A percentile compares a stretch with the other conserved stretches of the same genome.
These are phyloP conservation scores for Baccha elongata DNA, from an alignment of 2,888 invertebrate species.

Conservation along the genomic window DNA sequence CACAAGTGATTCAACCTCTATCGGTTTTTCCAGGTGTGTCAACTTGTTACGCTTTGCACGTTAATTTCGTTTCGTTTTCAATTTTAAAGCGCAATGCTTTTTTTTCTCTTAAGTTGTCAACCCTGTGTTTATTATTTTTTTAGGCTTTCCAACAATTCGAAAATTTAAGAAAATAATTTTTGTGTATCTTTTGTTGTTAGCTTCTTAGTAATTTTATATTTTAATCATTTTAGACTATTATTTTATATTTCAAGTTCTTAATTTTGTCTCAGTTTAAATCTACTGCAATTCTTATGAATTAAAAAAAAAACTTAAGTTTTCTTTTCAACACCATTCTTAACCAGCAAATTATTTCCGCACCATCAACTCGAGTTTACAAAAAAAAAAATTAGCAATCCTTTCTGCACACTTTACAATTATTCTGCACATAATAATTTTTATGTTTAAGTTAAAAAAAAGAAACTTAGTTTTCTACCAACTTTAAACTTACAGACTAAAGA, in stretches of 20 bases:
- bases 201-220: slow-evolving; percentile 1
- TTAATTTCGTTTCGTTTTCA: slow-evolving; percentile 30
- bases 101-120: slow-evolving; percentile 24
- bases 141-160: slow-evolving; percentile 48
- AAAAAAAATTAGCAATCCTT: slow-evolving; percentile 41
- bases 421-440: slow-evolving; percentile 24
- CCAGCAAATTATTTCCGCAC: slow-evolving; percentile 21
- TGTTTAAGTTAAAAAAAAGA: slow-evolving; percentile 23
- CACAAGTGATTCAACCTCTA: slow-evolving; percentile 83
- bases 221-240: too few species aligned
- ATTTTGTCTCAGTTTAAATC: background rate
- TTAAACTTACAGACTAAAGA: slow-evolving; percentile 62
- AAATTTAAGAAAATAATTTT: background rate
- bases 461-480: slow-evolving; percentile 46
- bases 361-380: background rate
- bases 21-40: slow-evolving; percentile 82
- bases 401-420: slow-evolving; percentile 46
- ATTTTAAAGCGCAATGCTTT: slow-evolving; percentile 33
- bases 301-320: background rate
- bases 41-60: slow-evolving; percentile 21
- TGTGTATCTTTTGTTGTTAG: background rate
- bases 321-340: background rate
- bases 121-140: slow-evolving; percentile 23
- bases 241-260: background rate
- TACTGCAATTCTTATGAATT: background rate